Conservation (phyloP, 1,140 invertebrate genomes). For the Apis mellifera region DNA sequence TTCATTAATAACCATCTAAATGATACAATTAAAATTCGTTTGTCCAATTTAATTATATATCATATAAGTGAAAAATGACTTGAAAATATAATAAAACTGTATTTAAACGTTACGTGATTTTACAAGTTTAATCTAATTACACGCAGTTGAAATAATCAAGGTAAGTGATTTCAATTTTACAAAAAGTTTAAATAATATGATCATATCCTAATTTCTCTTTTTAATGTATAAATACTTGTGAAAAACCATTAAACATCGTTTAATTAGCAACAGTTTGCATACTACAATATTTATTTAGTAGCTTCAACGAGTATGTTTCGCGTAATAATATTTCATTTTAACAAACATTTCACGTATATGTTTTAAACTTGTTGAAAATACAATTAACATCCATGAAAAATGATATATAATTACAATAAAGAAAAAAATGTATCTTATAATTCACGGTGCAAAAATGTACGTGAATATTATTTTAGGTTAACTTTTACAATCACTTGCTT, state of each 20-base stretch:
- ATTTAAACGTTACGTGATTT: not conserved
- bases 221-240: not conserved
- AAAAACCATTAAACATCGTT: not conserved
- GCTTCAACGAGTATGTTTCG: not conserved
- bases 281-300: not conserved
- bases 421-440: not conserved
- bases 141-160: not conserved
- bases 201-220: not conserved
- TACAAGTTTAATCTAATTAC: conserved; percentile 7
- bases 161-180: not conserved
- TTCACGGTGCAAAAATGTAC: not conserved
- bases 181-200: not conserved
- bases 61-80: too few species aligned
- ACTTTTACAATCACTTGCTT: too few species aligned
- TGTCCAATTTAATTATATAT: too few species aligned
- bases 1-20: too few species aligned
- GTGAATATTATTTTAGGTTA: too few species aligned
- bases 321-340: not conserved
- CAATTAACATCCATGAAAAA: not conserved
- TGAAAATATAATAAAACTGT: too few species aligned
- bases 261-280: not conserved
- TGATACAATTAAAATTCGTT: too few species aligned
- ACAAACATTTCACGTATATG: not conserved
- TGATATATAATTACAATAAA: not conserved
- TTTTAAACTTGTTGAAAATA: not conserved